Base-by-base conservation (phyloP, 2,797 vertebrate genomes). In the Pseudotriccus pelzelni region DNA sequence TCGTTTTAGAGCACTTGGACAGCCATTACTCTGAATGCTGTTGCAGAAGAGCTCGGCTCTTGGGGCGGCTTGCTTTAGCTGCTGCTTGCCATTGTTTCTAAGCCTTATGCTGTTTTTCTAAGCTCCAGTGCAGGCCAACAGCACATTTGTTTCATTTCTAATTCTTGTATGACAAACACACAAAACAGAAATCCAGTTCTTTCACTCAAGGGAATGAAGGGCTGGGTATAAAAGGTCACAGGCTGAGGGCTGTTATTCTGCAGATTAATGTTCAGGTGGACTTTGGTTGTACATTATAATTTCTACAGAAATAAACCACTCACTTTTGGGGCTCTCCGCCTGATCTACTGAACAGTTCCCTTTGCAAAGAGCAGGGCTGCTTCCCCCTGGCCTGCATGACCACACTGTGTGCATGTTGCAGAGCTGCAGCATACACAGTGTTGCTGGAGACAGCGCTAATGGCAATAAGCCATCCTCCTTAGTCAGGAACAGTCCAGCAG, bases 71-170 rank as follows among this genome's bases (percentile, higher is more conserved):
- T 46, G 14, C 55, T 80, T 20, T 46, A 62, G 63, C 77, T 87
- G 55, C 78, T 89, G 60, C 37, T 39, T 85, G 77, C 50, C 66
- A 82, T 89, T 92, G 88, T 90, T 73, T 89, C 93, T 47, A 82
- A 87, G 34, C 6, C 28, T 87, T 92, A 94, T 75, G 88, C 91
- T 86, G 90, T 74, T 94, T 87, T 94, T 64, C 78, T 50, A 79
- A 76, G 64, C 55, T 41, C 92, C 70, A 6, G 1, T 10, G 56
- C 19, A 88, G 82, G 91, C 82, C 70, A 92, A 67, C 11, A 87
- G 79, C 44, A 94, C 56, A 88, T 94, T 95, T 49, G 39, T 81
- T 95, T 34, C 50, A 24, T 62, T 92, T 74, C 21, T 82, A 72
- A 76, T 64, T 88, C 44, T 94, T 86, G 74, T 88, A 95, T 8